A percentile compares a stretch with the other conserved stretches of the same genome.
phyloP scores from a whole-genome alignment of 2,797 vertebrate species.

The Neopelma chrysocephalum region DNA sequence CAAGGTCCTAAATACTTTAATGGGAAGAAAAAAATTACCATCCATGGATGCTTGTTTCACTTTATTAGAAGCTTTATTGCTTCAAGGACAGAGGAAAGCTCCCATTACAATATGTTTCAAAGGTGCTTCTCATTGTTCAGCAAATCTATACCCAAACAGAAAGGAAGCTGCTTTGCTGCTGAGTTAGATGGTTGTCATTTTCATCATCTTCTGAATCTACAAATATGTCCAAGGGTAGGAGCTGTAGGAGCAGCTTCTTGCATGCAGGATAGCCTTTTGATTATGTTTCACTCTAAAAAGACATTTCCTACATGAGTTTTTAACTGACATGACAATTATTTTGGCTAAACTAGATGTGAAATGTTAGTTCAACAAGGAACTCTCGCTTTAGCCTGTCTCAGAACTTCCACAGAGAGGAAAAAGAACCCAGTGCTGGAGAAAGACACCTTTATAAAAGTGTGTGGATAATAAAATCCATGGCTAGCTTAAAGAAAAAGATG shows the following conservation, averaged over 20 bases:
- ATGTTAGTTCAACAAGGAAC: not conserved
- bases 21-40: slow-evolving; percentile 24
- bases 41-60: not conserved
- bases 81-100: not conserved
- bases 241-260: not conserved
- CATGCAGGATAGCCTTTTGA: not conserved
- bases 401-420: not conserved
- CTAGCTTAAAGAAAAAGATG: not conserved
- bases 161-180: slow-evolving; percentile 1
- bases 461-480: not conserved
- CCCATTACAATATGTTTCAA: not conserved
- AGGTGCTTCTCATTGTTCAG: not conserved
- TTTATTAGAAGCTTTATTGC: slow-evolving; percentile 30
- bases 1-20: slow-evolving; percentile 53
- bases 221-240: not conserved
- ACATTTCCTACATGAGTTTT: not conserved
- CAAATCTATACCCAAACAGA: not conserved
- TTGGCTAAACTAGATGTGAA: not conserved
- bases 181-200: not conserved
- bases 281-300: not conserved
- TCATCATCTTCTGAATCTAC: not conserved
- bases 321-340: not conserved
- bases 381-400: not conserved
- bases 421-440: not conserved
- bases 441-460: not conserved